These are phyloP conservation scores for Drosophila kambysellisi DNA, from an alignment of 2,888 invertebrate genomes.

Conservation along the genomic window DNA sequence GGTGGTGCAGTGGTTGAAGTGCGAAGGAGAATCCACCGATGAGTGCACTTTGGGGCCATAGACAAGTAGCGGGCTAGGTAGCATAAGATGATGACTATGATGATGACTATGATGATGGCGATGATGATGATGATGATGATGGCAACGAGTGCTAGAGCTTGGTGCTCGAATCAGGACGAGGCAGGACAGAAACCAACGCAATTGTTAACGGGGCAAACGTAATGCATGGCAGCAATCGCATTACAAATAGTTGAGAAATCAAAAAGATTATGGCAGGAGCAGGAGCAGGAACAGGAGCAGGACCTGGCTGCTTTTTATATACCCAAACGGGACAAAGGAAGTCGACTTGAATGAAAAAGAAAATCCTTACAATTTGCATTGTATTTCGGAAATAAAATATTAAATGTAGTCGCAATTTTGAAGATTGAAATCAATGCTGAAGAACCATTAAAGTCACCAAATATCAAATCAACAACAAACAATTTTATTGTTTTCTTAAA, in stretches of 20 bases:
- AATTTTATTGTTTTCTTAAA: neutral
- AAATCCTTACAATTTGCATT: constrained; percentile 43
- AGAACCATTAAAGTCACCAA: constrained; percentile 1
- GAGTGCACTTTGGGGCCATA: constrained; percentile 65
- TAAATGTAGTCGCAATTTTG: constrained; percentile 7
- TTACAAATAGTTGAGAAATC: constrained; percentile 81
- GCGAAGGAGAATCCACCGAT: constrained; percentile 57
- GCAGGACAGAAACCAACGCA: constrained; percentile 50
- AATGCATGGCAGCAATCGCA: constrained; percentile 76
- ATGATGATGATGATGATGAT: constrained; percentile 38
- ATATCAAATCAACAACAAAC: neutral
- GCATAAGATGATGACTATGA: constrained; percentile 6
- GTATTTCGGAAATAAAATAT: constrained; percentile 22
- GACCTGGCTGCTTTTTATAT: neutral
- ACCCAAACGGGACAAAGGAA: constrained; percentile 51
- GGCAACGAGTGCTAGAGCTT: constrained; percentile 42
- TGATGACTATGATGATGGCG: neutral
- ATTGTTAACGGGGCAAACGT: constrained; percentile 59
- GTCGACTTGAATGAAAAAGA: constrained; percentile 46
- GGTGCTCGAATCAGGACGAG: constrained; percentile 13
- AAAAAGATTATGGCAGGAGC: constrained; percentile 66
- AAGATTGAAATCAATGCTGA: constrained; percentile 8
- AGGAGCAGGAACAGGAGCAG: constrained; percentile 9
- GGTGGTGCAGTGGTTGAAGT: constrained; percentile 52
- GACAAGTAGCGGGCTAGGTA: constrained; percentile 32